These are phyloP conservation scores for Microctonus hyperodae DNA, from an alignment of 2,888 invertebrate genomes.

Conservation along the genomic window DNA sequence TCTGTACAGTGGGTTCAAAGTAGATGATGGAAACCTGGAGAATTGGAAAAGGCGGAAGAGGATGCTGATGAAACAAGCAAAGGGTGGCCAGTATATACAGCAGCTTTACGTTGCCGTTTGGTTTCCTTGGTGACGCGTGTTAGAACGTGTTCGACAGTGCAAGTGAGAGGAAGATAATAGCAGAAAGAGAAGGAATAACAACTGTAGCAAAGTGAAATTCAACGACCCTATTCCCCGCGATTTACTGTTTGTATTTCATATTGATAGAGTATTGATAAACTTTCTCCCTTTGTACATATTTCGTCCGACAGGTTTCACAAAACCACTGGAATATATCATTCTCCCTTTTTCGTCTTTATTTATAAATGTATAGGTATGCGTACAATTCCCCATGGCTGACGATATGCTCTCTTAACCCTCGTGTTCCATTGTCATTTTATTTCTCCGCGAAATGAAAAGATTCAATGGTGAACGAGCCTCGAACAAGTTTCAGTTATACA, in stretches of 20 bases:
- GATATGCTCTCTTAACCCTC: constrained; percentile 18
- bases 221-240: constrained; percentile 33
- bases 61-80: neutral
- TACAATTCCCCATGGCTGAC: neutral
- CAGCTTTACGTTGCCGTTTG: too few relatives aligned
- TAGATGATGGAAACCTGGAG: too few relatives aligned
- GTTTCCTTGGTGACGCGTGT: constrained; percentile 60
- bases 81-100: constrained; percentile 27
- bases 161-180: neutral
- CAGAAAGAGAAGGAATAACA: neutral
- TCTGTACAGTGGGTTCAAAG: too few relatives aligned
- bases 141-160: neutral
- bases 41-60: constrained; percentile 10
- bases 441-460: neutral
- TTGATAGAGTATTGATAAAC: constrained; percentile 62
- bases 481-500: constrained; percentile 42
- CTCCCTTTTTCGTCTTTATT: neutral
- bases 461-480: constrained; percentile 12
- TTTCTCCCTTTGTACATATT: constrained; percentile 27
- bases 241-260: constrained; percentile 61
- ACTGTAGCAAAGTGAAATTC: constrained; percentile 27
- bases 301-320: constrained; percentile 31
- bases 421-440: constrained; percentile 5
- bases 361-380: neutral
- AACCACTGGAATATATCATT: constrained; percentile 30